Evolutionary conservation across 2,888 invertebrate genomes (phyloP).

Genomic region (Metalampra italica): DNA sequence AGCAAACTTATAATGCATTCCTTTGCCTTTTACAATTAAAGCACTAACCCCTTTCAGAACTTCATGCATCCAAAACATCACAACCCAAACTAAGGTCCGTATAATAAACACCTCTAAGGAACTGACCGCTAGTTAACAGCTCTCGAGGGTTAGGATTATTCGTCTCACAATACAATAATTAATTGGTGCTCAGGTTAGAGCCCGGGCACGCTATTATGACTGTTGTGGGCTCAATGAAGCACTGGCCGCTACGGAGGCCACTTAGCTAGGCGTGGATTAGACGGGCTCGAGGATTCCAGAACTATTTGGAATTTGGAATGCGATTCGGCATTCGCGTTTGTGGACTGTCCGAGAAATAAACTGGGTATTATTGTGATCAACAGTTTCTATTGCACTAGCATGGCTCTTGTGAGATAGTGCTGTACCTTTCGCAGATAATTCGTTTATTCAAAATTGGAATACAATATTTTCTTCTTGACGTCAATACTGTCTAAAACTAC

Average conservation of each 20-base stretch:
- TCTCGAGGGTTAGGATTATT: slow-evolving; percentile 60
- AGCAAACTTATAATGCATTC: not conserved
- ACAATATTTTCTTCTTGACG: no score
- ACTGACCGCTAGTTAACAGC: slow-evolving; percentile 71
- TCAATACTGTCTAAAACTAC: no score
- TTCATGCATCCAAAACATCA: slow-evolving; percentile 16
- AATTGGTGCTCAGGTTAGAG: slow-evolving; percentile 71
- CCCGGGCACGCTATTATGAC: slow-evolving; percentile 48
- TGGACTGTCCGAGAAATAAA: not conserved
- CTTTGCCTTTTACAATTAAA: not conserved
- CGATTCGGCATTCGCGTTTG: not conserved
- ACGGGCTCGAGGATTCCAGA: slow-evolving; percentile 8
- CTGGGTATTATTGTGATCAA: no score
- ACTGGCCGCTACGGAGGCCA: slow-evolving; percentile 58
- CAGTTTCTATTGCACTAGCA: no score
- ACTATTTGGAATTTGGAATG: slow-evolving; percentile 27
- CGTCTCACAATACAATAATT: slow-evolving; percentile 71
- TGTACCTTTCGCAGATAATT: not conserved
- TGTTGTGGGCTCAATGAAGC: slow-evolving; percentile 38
- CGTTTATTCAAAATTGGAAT: no score
- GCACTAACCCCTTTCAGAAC: not conserved
- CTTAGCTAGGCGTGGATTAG: slow-evolving; percentile 56
- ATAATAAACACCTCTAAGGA: slow-evolving; percentile 73
- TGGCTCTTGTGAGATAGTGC: not conserved
- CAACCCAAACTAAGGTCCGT: slow-evolving; percentile 51